Evolutionary conservation across 2,113 vertebrate species (phyloP), one percentile per base, ranked within the genome.

Genomic region (Irena cyanogastra): DNA sequence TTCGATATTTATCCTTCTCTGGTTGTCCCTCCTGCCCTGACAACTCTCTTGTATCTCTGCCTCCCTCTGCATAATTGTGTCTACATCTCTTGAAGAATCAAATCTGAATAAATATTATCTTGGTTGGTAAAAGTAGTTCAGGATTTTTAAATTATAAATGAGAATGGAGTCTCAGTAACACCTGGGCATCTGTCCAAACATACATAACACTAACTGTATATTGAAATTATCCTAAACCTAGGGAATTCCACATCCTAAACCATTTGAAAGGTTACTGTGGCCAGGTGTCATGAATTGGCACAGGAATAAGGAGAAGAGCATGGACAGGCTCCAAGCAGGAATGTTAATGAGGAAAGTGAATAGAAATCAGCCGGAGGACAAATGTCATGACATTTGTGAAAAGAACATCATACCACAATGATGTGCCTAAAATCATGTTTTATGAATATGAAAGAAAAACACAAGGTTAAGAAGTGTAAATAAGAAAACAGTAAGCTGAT

Each of bases 351-450:
- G 39, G 13, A 14, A 76, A 93, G 42, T 95, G 84, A 93, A 57
- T 31, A 88, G 33, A 90, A 93, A 83, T 31, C 45, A 87, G 21
- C 54, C 44, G 54, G 54, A 93, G 87, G 87, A 95, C 94, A 95
- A 95, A 95, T 95, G 90, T 83, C 90, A 94, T 95, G 94, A 89
- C 85, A 96, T 95, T 97, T 96, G 56, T 94, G 82, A 93, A 93
- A 95, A 86, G 82, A 93, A 83, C 30, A 83, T 85, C 42, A n/a
- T 35, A 66, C 10, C 13, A 63, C 35, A 94, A 31, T 83, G 54
- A 49, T 81, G 13, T 42, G 22, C 35, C 35, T 75, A 70, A 85
- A 93, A 63, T 92, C 2, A 54, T 17, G 4, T 49, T 93, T 95
- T 86, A 80, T 95, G 54, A 86, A 90, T 87, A 76, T 53, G 50